Evolutionary conservation across 2,113 vertebrate genomes (phyloP).

Genomic region (Echinops telfairi): DNA sequence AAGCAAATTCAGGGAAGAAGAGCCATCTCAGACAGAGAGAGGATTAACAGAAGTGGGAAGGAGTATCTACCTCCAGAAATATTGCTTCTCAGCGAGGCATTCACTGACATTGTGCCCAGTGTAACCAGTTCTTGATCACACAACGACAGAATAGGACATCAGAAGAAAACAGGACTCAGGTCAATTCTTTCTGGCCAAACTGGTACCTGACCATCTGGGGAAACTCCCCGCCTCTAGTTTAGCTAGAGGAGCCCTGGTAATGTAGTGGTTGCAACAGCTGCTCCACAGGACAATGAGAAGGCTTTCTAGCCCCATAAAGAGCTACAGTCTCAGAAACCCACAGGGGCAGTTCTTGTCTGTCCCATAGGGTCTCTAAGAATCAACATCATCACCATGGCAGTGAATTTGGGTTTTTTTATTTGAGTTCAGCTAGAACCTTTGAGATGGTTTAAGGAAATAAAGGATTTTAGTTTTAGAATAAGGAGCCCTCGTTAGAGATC

Average conservation of each 20-base stretch:
- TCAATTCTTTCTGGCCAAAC: background rate
- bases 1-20: background rate
- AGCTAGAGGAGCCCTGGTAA: no score
- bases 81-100: background rate
- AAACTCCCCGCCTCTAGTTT: no score
- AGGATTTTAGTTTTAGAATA: background rate
- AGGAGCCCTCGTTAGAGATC: background rate
- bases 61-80: background rate
- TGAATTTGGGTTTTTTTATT: no score
- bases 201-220: background rate
- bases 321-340: no score
- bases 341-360: no score
- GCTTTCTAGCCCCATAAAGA: no score
- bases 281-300: no score
- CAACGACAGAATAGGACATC: background rate
- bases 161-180: background rate
- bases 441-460: background rate
- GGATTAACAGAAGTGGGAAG: background rate
- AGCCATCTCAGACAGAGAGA: background rate
- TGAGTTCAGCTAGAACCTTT: background rate
- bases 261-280: no score
- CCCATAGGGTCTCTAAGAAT: no score
- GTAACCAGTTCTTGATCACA: background rate
- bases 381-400: no score
- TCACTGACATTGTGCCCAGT: background rate